Evolutionary conservation across 1,140 invertebrate species (phyloP).

Genomic region (Archivesica marissinica): DNA sequence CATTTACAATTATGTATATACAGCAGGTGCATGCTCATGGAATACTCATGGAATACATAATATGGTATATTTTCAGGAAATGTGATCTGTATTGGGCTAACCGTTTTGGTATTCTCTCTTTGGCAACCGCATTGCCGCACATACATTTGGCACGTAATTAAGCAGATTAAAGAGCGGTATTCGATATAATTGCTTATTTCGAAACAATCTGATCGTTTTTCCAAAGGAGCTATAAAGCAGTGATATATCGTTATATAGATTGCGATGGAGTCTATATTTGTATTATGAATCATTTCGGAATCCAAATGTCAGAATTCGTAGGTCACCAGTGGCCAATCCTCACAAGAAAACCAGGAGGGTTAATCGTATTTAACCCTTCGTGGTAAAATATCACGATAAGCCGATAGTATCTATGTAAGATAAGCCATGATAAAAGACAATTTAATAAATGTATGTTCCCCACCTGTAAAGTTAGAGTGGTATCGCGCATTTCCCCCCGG

Average conservation of each 20-base stretch:
- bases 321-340: not conserved
- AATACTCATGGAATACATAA: no score
- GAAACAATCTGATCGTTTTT: slow-evolving; percentile 10
- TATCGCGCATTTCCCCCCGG: no score
- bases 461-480: slow-evolving; percentile 25
- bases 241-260: not conserved
- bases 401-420: not conserved
- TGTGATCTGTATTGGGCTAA: not conserved
- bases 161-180: not conserved
- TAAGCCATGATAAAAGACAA: slow-evolving; percentile 36
- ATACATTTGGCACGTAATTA: not conserved
- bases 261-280: no score
- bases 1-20: no score
- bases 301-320: not conserved
- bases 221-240: not conserved
- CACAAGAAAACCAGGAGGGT: not conserved
- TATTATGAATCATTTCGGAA: not conserved
- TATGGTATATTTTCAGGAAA: not conserved
- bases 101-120: not conserved
- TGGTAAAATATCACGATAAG: slow-evolving; percentile 30
- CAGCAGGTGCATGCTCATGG: no score
- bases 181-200: not conserved
- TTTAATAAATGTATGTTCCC: slow-evolving; percentile 46
- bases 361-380: slow-evolving; percentile 20
- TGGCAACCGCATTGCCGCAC: not conserved